These are phyloP conservation scores for Drosophila subobscura DNA, from an alignment of 1,140 invertebrate species.

Conservation along the genomic window DNA sequence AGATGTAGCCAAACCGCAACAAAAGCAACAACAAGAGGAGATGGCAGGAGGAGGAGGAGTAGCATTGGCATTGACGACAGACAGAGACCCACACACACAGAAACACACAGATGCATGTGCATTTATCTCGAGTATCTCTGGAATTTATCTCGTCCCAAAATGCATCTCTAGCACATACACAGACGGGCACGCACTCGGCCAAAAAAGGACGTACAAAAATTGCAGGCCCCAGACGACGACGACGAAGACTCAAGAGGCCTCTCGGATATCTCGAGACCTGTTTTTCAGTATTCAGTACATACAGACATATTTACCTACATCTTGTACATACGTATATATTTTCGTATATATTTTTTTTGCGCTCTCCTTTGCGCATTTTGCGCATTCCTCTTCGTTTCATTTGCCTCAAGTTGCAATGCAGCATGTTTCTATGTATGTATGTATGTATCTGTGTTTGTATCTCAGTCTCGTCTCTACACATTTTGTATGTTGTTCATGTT, in stretches of 20 bases:
- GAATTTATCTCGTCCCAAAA: conserved; percentile 72
- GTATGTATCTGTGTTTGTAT: conserved; percentile 22
- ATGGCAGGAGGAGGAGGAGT: not conserved
- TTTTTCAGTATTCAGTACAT: conserved; percentile 52
- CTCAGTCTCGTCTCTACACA: too few relatives aligned
- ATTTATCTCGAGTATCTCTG: conserved; percentile 72
- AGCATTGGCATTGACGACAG: conserved; percentile 57
- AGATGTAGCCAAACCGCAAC: conserved; percentile 41
- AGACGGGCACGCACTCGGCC: conserved; percentile 5
- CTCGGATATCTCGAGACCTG: conserved; percentile 64
- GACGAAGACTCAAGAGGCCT: conserved; percentile 34
- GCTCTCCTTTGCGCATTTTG: conserved; percentile 46
- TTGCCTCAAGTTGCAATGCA: conserved; percentile 44
- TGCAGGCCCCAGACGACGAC: conserved; percentile 36
- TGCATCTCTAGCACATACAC: conserved; percentile 30
- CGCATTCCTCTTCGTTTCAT: conserved; percentile 45
- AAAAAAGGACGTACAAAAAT: conserved; percentile 72
- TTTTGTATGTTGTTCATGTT: conserved; percentile 2
- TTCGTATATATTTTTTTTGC: conserved; percentile 26
- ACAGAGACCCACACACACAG: conserved; percentile 32
- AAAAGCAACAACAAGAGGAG: conserved; percentile 7
- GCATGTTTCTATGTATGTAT: conserved; percentile 13
- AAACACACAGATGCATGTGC: conserved; percentile 35
- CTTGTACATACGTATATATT: conserved; percentile 23
- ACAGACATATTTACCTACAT: conserved; percentile 11